Base-by-base conservation (phyloP, 2,888 invertebrate genomes). In the Smittia aterrima region DNA sequence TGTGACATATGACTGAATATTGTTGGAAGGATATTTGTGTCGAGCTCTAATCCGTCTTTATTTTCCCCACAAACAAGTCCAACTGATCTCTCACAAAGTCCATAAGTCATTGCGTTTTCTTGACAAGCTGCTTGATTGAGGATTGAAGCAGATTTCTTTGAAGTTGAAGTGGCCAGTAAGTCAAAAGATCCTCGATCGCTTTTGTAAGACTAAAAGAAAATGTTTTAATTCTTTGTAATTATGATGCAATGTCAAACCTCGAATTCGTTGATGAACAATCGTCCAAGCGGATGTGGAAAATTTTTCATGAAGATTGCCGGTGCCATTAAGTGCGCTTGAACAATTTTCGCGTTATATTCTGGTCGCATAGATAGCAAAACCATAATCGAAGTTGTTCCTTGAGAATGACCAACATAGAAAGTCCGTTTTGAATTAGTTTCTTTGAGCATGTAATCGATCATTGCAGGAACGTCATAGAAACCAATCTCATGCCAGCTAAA, bases 401-500 rank as follows among this genome's bases (percentile, higher is more conserved):
- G 87, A 0, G 92, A 92, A 79, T 92, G 91, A 0, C 92, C 93
- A 0, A 90, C 80, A 79, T 92, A 92, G 78, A 88, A 87, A 0
- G 93, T 78, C 68, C 86, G 82, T 3, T 84, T 76, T 62, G 85
- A 83, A 0, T 86, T 85, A 0, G 91, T 89, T 1, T 77, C 64
- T 1, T 79, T 77, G 0, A 88, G 79, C 13, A 87, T 84, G 78
- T 89, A 88, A 80, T 96, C 91, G 62, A 97, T 89, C 87, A 91
- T 92, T 0, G 92, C 87, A 0, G 95, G 93, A 68, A 96, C 79
- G 81, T 96, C 96, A 77, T 87, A 87, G 75, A 85, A 81, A 1
- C 93, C 95, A 80, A 95, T 92, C 82, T 96, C 92, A 79, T 95
- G 92, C 89, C 90, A 96, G 75, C 92, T 92, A 79, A 89, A 91